These are phyloP conservation scores for Mormyrops boulengeri DNA, from an alignment of 2,797 vertebrate species.

Conservation along the genomic window DNA sequence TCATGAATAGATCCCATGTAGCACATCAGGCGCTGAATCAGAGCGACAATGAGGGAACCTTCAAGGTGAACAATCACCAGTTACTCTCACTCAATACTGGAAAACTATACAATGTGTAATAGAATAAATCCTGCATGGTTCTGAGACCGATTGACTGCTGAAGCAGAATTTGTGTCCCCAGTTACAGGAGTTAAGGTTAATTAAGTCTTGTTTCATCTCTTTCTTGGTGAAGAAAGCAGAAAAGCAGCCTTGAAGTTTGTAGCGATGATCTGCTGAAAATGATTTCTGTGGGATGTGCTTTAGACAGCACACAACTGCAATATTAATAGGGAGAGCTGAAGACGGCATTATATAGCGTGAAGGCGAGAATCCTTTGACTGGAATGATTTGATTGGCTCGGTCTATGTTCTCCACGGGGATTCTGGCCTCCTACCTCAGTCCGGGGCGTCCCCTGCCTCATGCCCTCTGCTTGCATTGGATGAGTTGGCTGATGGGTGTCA, in stretches of 20 bases:
- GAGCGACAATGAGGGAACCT: background rate
- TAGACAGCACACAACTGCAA: background rate
- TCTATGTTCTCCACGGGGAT: background rate
- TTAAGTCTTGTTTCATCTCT: constrained; percentile 15
- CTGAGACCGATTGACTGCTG: background rate
- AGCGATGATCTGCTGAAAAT: background rate
- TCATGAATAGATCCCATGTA: background rate
- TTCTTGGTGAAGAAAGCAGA: background rate
- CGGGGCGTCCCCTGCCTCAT: background rate
- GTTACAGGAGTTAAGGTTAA: constrained; percentile 12
- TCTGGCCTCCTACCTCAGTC: background rate
- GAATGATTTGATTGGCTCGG: background rate
- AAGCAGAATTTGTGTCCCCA: background rate
- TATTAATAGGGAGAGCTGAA: background rate
- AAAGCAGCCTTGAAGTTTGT: background rate
- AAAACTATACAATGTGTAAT: background rate
- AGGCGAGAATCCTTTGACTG: background rate
- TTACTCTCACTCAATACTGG: background rate
- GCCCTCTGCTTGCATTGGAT: background rate
- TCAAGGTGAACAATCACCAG: background rate
- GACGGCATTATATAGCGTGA: background rate
- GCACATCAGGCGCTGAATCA: background rate
- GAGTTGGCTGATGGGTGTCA: constrained; percentile 37
- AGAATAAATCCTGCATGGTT: background rate
- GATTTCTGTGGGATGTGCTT: background rate